Conservation (phyloP, 2,113 vertebrate genomes). For the Zosterops hypoxanthus region DNA sequence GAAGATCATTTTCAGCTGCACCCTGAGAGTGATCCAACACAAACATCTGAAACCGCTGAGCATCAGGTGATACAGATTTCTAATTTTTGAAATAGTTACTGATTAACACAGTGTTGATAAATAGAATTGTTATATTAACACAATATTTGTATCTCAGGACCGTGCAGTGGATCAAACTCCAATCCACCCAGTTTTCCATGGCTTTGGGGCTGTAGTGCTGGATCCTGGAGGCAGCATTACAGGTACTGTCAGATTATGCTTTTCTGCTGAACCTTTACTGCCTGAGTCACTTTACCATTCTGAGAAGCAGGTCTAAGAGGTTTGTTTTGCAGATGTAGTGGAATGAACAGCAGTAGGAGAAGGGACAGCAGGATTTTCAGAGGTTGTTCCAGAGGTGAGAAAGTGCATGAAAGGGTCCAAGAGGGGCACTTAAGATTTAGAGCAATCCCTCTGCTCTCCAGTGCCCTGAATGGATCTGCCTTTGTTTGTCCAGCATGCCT, state of each 20-base stretch:
- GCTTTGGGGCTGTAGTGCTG: neutral
- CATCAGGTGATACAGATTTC: neutral
- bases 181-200: neutral
- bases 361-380: neutral
- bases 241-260: neutral
- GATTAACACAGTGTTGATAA: neutral
- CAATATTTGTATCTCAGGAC: neutral
- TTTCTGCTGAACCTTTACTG: neutral
- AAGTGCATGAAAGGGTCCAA: neutral
- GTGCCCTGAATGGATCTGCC: neutral
- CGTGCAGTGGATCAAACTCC: neutral
- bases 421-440: neutral
- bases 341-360: neutral
- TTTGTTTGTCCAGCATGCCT: neutral
- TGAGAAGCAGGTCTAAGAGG: neutral
- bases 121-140: neutral
- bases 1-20: fast-evolving
- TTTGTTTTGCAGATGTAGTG: neutral
- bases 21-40: neutral
- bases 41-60: neutral
- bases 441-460: neutral
- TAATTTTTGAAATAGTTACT: neutral
- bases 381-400: neutral
- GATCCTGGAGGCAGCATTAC: neutral
- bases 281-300: neutral